phyloP scores from a whole-genome alignment of 1,140 invertebrate species.

The Metopolophium dirhodum region DNA sequence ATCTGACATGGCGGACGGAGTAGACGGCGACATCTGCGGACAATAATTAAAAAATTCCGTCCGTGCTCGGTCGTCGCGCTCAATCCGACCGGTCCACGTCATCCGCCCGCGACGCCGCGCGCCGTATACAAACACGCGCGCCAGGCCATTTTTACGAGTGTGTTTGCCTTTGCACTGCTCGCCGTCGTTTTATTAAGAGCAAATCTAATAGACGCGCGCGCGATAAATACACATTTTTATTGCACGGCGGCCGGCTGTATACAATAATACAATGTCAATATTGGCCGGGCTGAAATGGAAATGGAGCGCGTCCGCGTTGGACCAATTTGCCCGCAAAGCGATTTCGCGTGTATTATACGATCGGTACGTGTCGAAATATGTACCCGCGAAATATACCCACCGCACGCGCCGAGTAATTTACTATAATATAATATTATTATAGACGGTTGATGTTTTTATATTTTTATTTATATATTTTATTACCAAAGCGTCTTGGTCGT shows the following conservation, averaged over 20 bases:
- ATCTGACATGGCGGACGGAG: not conserved
- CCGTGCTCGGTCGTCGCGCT: not conserved
- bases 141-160: not conserved
- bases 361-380: not conserved
- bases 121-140: not conserved
- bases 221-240: slow-evolving; percentile 38
- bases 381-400: not conserved
- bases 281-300: not conserved
- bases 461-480: not conserved
- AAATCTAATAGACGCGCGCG: not conserved
- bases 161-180: not conserved
- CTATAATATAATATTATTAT: too few species aligned
- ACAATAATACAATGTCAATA: slow-evolving; percentile 24
- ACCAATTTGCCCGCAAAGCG: too few species aligned
- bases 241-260: not conserved
- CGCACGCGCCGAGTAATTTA: not conserved
- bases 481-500: not conserved
- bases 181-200: not conserved
- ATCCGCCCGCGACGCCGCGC: not conserved
- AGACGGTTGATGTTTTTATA: not conserved
- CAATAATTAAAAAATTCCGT: not conserved
- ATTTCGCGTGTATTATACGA: slow-evolving; percentile 7
- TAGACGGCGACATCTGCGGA: not conserved
- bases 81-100: not conserved
- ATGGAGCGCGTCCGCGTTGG: not conserved